These are phyloP conservation scores for Stegana nigrithorax DNA, from an alignment of 2,888 invertebrate species.

Conservation along the genomic window DNA sequence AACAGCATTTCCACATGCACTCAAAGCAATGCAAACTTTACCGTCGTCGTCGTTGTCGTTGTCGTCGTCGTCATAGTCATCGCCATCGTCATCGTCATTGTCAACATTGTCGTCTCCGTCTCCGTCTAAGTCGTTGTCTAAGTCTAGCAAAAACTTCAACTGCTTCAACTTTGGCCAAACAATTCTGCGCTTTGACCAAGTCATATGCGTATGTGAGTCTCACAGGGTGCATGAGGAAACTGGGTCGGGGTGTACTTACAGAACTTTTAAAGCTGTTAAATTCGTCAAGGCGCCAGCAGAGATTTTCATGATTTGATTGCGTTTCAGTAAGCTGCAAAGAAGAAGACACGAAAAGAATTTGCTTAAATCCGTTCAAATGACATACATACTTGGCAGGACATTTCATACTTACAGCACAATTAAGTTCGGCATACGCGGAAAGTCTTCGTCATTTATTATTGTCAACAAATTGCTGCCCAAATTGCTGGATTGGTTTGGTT, in stretches of 20 bases:
- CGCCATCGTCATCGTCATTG: constrained; percentile 25
- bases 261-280: constrained; percentile 81
- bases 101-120: constrained; percentile 26
- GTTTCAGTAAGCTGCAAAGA: constrained; percentile 81
- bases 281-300: constrained; percentile 83
- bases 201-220: constrained; percentile 20
- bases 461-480: constrained; percentile 81
- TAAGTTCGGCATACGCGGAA: constrained; percentile 78
- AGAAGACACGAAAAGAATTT: constrained; percentile 14
- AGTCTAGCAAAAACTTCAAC: too few relatives aligned
- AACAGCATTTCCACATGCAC: constrained; percentile 55
- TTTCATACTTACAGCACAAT: constrained; percentile 81
- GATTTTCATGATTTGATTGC: constrained; percentile 85
- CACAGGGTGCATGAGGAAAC: too few relatives aligned
- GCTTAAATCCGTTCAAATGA: not conserved
- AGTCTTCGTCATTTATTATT: constrained; percentile 76
- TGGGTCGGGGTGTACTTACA: constrained; percentile 86
- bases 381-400: not conserved
- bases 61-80: constrained; percentile 23
- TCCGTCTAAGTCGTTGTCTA: constrained; percentile 21
- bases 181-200: constrained; percentile 1
- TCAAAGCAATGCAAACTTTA: too few relatives aligned
- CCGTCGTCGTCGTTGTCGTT: constrained; percentile 23
- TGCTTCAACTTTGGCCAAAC: not conserved
- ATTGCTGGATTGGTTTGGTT: too few relatives aligned